Conservation (phyloP, 2,797 vertebrate species). For the Phoxinus dragarum region DNA sequence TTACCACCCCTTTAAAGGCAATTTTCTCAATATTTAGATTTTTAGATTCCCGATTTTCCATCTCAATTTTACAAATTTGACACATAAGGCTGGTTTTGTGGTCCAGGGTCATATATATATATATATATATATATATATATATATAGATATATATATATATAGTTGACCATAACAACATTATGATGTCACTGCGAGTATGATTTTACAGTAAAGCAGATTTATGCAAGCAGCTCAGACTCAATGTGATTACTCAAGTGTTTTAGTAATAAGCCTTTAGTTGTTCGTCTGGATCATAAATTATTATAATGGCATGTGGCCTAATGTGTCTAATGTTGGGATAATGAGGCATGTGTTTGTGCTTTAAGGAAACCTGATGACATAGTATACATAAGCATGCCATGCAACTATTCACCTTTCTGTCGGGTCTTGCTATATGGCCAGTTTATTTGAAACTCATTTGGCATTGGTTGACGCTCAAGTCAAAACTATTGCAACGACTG, state of each 20-base stretch:
- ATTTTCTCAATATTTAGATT: too few relatives aligned
- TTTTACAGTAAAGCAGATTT: not conserved
- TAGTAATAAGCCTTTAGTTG: conserved; percentile 20
- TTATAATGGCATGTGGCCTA: conserved; percentile 50
- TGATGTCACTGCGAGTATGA: not conserved
- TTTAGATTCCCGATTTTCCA: too few relatives aligned
- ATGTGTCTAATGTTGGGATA: conserved; percentile 27
- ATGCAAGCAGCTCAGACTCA: not conserved
- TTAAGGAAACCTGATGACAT: conserved; percentile 69
- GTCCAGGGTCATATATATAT: too few relatives aligned
- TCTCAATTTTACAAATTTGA: too few relatives aligned
- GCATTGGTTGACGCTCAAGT: not conserved
- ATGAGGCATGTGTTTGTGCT: conserved; percentile 62
- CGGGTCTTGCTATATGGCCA: not conserved
- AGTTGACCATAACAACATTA: not conserved
- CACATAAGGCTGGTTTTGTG: too few relatives aligned
- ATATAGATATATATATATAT: too few relatives aligned
- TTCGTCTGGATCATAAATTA: conserved; percentile 26
- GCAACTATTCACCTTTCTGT: not conserved
- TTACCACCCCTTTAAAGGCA: too few relatives aligned
- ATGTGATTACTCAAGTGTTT: not conserved
- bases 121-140: not conserved
- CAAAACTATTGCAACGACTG: conserved; percentile 6
- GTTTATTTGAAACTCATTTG: conserved; percentile 24
- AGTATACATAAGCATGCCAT: conserved; percentile 31